Evolutionary conservation across 2,113 vertebrate genomes (phyloP).

Genomic region (Sciurus niger): DNA sequence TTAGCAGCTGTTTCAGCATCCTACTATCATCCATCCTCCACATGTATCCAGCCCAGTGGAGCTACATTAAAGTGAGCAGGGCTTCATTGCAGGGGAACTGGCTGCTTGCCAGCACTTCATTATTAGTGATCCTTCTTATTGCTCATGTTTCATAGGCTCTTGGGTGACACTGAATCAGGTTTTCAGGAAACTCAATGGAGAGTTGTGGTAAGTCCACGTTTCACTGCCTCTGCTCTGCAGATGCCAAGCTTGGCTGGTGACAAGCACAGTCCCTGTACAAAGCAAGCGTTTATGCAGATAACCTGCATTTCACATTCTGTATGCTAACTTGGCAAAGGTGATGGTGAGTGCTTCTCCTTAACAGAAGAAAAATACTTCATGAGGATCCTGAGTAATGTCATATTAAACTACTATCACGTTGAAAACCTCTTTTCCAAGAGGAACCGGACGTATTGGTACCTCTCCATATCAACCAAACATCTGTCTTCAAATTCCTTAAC

Average conservation of each 20-base stretch:
- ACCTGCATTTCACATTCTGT: not conserved
- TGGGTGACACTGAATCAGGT: conserved; percentile 51
- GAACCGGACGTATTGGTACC: not conserved
- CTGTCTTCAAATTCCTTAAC: not conserved
- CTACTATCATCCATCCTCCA: conserved; percentile 63
- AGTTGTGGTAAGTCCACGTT: not conserved
- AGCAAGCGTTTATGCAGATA: not conserved
- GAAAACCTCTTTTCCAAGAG: not conserved
- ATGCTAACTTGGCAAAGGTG: not conserved
- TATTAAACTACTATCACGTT: not conserved
- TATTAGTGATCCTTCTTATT: conserved; percentile 59
- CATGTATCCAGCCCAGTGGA: conserved; percentile 58
- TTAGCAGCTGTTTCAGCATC: conserved; percentile 58
- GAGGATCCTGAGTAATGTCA: not conserved
- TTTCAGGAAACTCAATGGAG: not conserved
- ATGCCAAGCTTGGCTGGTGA: not conserved
- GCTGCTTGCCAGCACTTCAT: conserved; percentile 63
- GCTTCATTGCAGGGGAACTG: not conserved
- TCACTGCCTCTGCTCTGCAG: not conserved
- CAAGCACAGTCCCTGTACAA: not conserved
- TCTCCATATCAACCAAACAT: not conserved
- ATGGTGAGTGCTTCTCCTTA: not conserved
- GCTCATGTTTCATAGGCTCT: conserved; percentile 38
- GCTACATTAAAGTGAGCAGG: conserved; percentile 42
- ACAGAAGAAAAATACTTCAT: not conserved